Evolutionary conservation across 2,113 vertebrate genomes (phyloP).

Genomic region (Aramus guarauna): DNA sequence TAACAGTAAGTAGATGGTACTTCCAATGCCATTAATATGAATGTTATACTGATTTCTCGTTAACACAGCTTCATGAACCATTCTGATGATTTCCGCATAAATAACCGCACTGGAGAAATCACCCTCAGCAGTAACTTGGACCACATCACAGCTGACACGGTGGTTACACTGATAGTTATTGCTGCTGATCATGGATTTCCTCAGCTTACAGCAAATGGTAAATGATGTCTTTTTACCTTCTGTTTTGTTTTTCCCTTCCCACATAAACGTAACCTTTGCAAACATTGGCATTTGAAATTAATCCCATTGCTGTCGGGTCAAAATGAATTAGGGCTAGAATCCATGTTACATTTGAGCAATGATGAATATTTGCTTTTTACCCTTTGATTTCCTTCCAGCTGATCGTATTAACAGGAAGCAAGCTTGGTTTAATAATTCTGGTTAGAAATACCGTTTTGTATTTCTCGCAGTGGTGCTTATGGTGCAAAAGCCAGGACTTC

Average conservation of each 20-base stretch:
- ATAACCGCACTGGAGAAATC: slow-evolving; percentile 71
- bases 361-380: neutral
- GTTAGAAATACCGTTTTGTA: neutral
- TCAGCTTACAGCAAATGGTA: slow-evolving; percentile 71
- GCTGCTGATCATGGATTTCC: slow-evolving; percentile 75
- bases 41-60: neutral
- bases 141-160: slow-evolving; percentile 58
- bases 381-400: neutral
- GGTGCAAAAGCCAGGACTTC: neutral
- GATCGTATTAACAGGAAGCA: neutral
- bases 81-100: slow-evolving; percentile 66
- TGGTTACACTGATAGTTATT: slow-evolving; percentile 57
- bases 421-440: neutral
- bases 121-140: slow-evolving; percentile 62
- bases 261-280: neutral
- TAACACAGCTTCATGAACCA: slow-evolving; percentile 63
- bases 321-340: neutral
- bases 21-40: neutral
- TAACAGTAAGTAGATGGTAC: neutral
- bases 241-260: fast-evolving
- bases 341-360: neutral
- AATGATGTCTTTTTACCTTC: neutral
- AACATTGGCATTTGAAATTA: neutral
- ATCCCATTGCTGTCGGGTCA: neutral
- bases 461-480: neutral